Percentiles rank a stretch among this genome's conserved stretches.
phyloP scores from a whole-genome alignment of 2,888 invertebrate species.

The Machimus rusticus region DNA sequence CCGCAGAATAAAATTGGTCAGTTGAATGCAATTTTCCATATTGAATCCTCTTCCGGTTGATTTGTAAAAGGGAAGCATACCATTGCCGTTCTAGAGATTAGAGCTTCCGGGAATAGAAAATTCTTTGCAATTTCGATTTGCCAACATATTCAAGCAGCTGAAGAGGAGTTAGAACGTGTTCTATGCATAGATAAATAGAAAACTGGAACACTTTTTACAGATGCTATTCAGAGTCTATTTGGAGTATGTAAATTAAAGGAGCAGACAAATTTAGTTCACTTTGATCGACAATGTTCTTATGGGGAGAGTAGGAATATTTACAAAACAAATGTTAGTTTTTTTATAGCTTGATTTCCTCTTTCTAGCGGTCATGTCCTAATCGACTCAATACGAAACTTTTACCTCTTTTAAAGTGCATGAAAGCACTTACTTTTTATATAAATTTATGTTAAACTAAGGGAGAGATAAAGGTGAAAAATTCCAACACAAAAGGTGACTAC shows the following conservation, averaged over 20 bases:
- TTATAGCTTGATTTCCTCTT: no score
- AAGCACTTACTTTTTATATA: no score
- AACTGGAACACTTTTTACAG: neutral
- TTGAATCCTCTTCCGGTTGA: neutral
- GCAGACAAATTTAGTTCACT: neutral
- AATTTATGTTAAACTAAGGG: no score
- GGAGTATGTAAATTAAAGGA: neutral
- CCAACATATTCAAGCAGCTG: neutral
- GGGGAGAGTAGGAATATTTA: neutral
- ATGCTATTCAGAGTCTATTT: neutral
- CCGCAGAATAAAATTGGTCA: neutral
- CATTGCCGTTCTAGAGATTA: neutral
- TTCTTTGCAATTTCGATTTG: neutral
- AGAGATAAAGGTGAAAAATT: no score
- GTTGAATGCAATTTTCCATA: neutral
- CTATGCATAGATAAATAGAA: neutral
- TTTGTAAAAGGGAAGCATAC: neutral
- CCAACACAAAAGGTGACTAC: no score
- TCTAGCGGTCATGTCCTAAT: no score
- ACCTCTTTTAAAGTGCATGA: no score
- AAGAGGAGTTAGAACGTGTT: neutral
- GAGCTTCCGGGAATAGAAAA: neutral
- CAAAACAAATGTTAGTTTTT: neutral
- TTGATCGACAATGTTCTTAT: neutral
- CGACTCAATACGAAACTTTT: no score